Evolutionary conservation across 2,888 invertebrate species (phyloP).

Genomic region (Lymantria dispar): DNA sequence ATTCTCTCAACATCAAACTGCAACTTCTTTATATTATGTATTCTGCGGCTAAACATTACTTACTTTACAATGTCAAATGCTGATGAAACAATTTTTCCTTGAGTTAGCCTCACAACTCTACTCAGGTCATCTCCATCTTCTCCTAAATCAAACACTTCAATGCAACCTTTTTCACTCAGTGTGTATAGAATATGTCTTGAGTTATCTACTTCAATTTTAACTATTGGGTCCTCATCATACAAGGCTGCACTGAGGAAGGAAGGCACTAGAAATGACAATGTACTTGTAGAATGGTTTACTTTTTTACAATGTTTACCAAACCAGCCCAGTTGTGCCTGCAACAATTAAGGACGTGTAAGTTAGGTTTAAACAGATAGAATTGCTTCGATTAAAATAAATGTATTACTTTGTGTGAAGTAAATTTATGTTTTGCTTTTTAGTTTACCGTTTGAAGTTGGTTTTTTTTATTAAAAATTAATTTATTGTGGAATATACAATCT

Average conservation of each 20-base stretch:
- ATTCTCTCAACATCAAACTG: too few relatives aligned
- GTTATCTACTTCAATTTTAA: conserved; percentile 94
- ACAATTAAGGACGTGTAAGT: conserved; percentile 7
- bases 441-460: too few relatives aligned
- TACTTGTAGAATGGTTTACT: conserved; percentile 95
- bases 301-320: conserved; percentile 97
- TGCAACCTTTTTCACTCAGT: conserved; percentile 93
- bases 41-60: conserved; percentile 45
- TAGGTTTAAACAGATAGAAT: too few relatives aligned
- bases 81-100: conserved; percentile 87
- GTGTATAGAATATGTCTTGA: conserved; percentile 94
- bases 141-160: conserved; percentile 95
- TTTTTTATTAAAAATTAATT: too few relatives aligned
- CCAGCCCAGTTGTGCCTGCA: conserved; percentile 92
- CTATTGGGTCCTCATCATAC: conserved; percentile 93
- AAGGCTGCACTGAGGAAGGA: conserved; percentile 93
- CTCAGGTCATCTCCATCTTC: conserved; percentile 87
- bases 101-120: conserved; percentile 88
- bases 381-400: too few relatives aligned
- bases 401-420: too few relatives aligned
- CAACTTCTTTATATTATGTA: too few relatives aligned
- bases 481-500: too few relatives aligned
- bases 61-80: conserved; percentile 93
- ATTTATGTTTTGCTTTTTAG: too few relatives aligned
- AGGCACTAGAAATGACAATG: conserved; percentile 93